phyloP scores from a whole-genome alignment of 2,113 vertebrate genomes.

The Talpa occidentalis region DNA sequence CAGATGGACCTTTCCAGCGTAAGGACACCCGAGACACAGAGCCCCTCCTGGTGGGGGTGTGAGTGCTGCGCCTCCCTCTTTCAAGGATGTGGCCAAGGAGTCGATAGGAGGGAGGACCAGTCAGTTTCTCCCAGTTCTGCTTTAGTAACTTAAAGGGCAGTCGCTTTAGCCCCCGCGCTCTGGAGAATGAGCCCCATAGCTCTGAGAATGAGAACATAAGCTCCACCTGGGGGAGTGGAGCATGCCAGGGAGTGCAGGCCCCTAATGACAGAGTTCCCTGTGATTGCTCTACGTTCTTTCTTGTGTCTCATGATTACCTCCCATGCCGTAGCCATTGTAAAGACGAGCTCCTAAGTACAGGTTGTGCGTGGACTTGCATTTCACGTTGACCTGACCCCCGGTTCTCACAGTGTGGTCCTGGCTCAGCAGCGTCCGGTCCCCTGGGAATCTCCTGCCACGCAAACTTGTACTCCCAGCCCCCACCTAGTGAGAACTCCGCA shows the following conservation, averaged over 20 bases:
- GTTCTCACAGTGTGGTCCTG: not conserved
- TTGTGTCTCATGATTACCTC: not conserved
- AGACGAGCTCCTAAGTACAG: not conserved
- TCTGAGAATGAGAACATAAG: not conserved
- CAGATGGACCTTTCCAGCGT: not conserved
- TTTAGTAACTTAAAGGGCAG: not conserved
- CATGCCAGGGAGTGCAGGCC: not conserved
- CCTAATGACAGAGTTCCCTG: not conserved
- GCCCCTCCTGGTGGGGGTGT: too few relatives aligned
- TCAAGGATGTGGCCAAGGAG: not conserved
- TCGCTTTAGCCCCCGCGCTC: not conserved
- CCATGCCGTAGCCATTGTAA: not conserved
- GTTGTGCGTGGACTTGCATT: not conserved
- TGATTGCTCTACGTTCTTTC: not conserved
- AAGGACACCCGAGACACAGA: too few relatives aligned
- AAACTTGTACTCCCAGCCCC: not conserved
- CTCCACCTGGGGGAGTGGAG: not conserved
- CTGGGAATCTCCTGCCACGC: not conserved
- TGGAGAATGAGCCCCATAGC: not conserved
- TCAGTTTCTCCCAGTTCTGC: not conserved
- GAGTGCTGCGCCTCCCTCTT: not conserved
- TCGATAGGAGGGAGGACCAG: not conserved
- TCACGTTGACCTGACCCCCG: not conserved
- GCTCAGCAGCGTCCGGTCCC: not conserved
- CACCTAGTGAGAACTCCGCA: not conserved